Evolutionary conservation across 2,888 invertebrate genomes (phyloP).

Genomic region (Drosophila atroscutellata): DNA sequence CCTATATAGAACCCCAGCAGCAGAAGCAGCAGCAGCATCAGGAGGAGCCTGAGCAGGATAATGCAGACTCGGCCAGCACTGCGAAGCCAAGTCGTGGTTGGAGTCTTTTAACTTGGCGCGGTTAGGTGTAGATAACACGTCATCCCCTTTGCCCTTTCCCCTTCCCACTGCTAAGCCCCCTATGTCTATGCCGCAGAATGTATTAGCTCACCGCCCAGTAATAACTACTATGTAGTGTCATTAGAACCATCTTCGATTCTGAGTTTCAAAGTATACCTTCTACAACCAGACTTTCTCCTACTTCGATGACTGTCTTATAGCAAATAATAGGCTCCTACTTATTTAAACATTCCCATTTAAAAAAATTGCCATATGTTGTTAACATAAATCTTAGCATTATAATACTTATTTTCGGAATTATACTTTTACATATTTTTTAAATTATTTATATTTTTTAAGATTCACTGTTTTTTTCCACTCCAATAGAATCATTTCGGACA

Average conservation of each 20-base stretch:
- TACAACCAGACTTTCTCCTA: conserved; percentile 17
- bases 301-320: conserved; percentile 38
- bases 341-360: conserved; percentile 48
- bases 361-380: conserved; percentile 64
- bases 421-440: conserved; percentile 36
- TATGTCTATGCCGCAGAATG: conserved; percentile 70
- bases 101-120: conserved; percentile 83
- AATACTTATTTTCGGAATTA: conserved; percentile 38
- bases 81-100: conserved; percentile 74
- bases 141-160: neutral
- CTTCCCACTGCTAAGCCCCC: conserved; percentile 19
- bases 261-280: conserved; percentile 30
- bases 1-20: conserved; percentile 69
- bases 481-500: conserved; percentile 15
- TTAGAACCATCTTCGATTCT: conserved; percentile 64
- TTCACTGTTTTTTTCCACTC: conserved; percentile 3
- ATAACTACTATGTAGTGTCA: conserved; percentile 83
- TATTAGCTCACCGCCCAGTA: conserved; percentile 74
- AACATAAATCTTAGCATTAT: conserved; percentile 34
- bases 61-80: conserved; percentile 37
- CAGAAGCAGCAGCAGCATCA: conserved; percentile 55
- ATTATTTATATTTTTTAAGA: conserved; percentile 56
- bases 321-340: conserved; percentile 58
- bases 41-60: conserved; percentile 11
- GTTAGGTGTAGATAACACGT: conserved; percentile 46